Evolutionary conservation across 2,113 vertebrate species (phyloP), one percentile per base, ranked within the genome.

Genomic region (Oceanodroma tethys): DNA sequence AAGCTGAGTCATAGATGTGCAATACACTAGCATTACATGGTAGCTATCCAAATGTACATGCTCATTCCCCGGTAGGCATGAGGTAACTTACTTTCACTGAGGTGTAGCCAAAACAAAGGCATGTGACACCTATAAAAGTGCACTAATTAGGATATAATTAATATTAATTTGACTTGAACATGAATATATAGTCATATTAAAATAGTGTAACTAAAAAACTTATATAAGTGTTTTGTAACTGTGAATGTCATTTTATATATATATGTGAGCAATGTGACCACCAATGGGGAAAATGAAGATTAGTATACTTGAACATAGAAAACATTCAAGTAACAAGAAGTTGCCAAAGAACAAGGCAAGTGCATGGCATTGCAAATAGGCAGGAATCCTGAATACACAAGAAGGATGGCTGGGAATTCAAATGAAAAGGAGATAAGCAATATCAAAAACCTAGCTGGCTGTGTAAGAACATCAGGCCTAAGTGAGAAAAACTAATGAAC

Each of bases 11-110:
- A 14, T 0, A 68, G 30, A 25, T 4, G 0, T 48, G 21, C 7
- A 9, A 5, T 23, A 43, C 16, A 16, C 5, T 36, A 30, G 6
- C 23, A 72, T 23, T 32, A 25, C 5, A 34, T 0, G 0, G 19
- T 27, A 66, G 7, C 16, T 53, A 34, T 68, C 30, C 45, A 82
- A 72, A 80, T n/a, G 6, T 62, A 14, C 34, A 40, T 32, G 9
- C 3, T 80, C n/a, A 76, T 36, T 36, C 26, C 36, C n/a, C 1
- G 1, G 8, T 19, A 65, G 26, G 5, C 14, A 60, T 40, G 6
- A 83, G 10, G 3, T 21, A 67, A 59, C 17, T 14, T 66, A 68
- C 18, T 83, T 56, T 34, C 34, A 34, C 43, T 73, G 36, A 60
- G 16, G 70, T 53, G 7, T 7, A 66, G 25, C 67, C 36, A 68